Percentiles rank a stretch among this genome's conserved stretches.
phyloP scores from a whole-genome alignment of 2,113 vertebrate genomes.

The Pipa parva region DNA sequence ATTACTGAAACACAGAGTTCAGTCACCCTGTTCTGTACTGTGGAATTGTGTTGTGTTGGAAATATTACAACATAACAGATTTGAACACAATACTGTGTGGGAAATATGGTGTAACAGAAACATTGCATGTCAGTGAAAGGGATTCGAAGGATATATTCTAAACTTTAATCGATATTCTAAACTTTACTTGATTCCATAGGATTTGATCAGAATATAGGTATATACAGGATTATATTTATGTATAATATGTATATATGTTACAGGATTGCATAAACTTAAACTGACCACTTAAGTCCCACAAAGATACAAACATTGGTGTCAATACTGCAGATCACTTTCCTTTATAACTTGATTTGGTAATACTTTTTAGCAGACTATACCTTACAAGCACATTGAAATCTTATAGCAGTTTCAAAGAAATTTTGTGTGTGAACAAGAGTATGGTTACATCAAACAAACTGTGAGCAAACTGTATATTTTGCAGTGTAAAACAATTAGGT shows the following conservation, averaged over 20 bases:
- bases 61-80: slow-evolving; percentile 55
- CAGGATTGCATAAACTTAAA: slow-evolving; percentile 57
- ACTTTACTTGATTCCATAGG: slow-evolving; percentile 52
- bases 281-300: slow-evolving; percentile 53
- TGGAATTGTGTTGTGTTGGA: slow-evolving; percentile 62
- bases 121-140: slow-evolving; percentile 47
- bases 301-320: slow-evolving; percentile 55
- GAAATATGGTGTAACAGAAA: slow-evolving; percentile 49
- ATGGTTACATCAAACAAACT: too few species aligned
- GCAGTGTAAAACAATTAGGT: too few species aligned
- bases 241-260: slow-evolving; percentile 50
- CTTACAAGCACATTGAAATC: not conserved
- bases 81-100: slow-evolving; percentile 39
- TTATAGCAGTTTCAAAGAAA: not conserved
- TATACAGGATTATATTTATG: slow-evolving; percentile 49
- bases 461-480: too few species aligned
- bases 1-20: slow-evolving; percentile 77
- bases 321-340: slow-evolving; percentile 44
- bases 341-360: slow-evolving; percentile 47
- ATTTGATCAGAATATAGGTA: slow-evolving; percentile 32
- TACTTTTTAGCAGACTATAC: slow-evolving; percentile 46
- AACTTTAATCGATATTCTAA: slow-evolving; percentile 58
- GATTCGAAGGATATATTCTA: slow-evolving; percentile 53
- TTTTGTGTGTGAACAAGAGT: too few species aligned
- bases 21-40: slow-evolving; percentile 57